These are phyloP conservation scores for Oconnorella tubifera DNA, from an alignment of 2,888 invertebrate genomes.

Conservation along the genomic window DNA sequence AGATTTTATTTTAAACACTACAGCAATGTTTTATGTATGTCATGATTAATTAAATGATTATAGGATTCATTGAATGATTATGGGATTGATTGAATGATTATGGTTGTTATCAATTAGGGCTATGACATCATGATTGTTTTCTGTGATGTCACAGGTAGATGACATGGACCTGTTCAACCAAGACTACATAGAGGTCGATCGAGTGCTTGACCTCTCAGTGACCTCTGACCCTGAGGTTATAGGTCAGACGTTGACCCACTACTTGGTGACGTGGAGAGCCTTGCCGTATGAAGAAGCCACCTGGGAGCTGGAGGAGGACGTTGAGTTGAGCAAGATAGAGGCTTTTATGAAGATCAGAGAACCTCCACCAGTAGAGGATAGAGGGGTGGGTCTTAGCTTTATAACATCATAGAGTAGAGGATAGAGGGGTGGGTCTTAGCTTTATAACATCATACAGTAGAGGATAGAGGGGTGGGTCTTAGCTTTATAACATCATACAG, in stretches of 20 bases:
- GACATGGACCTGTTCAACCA: conserved; percentile 95
- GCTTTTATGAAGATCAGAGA: conserved; percentile 15
- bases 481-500: too few species aligned
- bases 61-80: too few species aligned
- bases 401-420: too few species aligned
- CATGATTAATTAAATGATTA: too few species aligned
- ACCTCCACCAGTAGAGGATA: conserved; percentile 16
- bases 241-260: conserved; percentile 64
- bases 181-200: conserved; percentile 94
- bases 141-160: conserved; percentile 65
- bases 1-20: neutral
- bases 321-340: conserved; percentile 79
- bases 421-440: too few species aligned
- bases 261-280: conserved; percentile 96
- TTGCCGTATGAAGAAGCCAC: conserved; percentile 97
- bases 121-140: too few species aligned
- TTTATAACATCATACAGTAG: too few species aligned
- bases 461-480: too few species aligned
- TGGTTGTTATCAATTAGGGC: neutral
- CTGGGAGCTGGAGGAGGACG: conserved; percentile 96
- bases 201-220: conserved; percentile 76
- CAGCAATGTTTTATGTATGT: neutral
- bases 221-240: conserved; percentile 39
- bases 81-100: too few species aligned
- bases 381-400: conserved; percentile 13